Evolutionary conservation across 2,797 vertebrate species (phyloP), one percentile per base, ranked within the genome.

Genomic region (Microctenopoma stevenorrisi): DNA sequence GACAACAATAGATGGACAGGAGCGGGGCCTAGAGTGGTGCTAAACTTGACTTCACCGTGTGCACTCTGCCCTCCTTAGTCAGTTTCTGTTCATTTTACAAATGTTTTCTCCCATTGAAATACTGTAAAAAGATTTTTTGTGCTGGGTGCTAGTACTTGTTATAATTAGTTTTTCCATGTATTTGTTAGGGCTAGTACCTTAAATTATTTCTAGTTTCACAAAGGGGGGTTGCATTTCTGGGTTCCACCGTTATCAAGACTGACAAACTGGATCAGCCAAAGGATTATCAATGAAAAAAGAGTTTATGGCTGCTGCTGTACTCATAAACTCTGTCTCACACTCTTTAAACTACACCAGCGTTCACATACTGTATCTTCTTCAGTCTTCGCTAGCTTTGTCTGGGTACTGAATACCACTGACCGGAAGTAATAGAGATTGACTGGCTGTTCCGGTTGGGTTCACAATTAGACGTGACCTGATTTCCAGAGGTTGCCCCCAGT

Each of bases 361-460:
- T 15, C 30, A 65, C 57, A 28, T 9, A 26, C 52, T 53, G 1
- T 47, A 46, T 30, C 54, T 15, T 54, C 44, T 49, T 37, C 44
- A 46, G 42, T 65, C 35, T 65, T 15, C 73, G 48, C 28, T 60
- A 6, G 38, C 65, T 79, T 43, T 28, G 56, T 72, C 72, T 79
- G 44, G 43, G 43, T 64, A 54, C 67, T 72, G 43, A 25, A 38
- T 43, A 62, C 59, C 84, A 78, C 68, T 91, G 89, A 91, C 91
- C 69, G n/a, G 79, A 90, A 91, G 74, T 15, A 91, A 92, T 88
- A 74, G 64, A 79, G 80, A 88, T 85, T 67, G 89, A 89, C 88
- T 80, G 49, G 50, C 61, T 77, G 64, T 86, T 91, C 76, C 84
- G 73, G 85, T 76, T 90, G 78, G 47, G 44, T 88, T 88, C 88